These are phyloP conservation scores for Zhengitettix transpicula DNA, from an alignment of 2,888 invertebrate genomes.

Conservation along the genomic window DNA sequence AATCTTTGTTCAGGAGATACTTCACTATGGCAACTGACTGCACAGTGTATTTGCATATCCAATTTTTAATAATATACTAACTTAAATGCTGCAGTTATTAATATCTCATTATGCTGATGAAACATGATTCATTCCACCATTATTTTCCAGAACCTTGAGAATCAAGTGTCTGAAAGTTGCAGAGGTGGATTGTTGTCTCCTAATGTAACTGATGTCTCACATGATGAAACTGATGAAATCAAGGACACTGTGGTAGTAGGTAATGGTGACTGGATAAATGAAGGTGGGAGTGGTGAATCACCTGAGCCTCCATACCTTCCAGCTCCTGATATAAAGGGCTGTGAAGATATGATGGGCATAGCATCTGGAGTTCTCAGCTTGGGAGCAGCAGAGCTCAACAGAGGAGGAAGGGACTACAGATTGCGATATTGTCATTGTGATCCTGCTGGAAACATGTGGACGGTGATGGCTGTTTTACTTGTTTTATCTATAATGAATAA, in stretches of 20 bases:
- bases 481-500: too few species aligned
- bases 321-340: neutral
- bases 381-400: slow-evolving; percentile 13
- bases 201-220: neutral
- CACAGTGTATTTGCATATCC: too few species aligned
- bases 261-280: neutral
- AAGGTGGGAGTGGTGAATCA: neutral
- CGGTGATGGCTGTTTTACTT: slow-evolving; percentile 20
- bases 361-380: slow-evolving; percentile 27
- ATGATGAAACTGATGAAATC: neutral
- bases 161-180: neutral
- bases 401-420: slow-evolving; percentile 24
- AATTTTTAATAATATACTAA: too few species aligned
- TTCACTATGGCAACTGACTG: too few species aligned
- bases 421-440: slow-evolving; percentile 39
- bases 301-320: neutral
- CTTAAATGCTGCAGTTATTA: too few species aligned
- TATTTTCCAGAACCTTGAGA: too few species aligned
- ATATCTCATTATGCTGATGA: too few species aligned
- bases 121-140: too few species aligned
- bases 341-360: neutral
- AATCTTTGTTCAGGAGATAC: too few species aligned
- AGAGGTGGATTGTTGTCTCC: neutral
- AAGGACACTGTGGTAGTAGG: neutral
- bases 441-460: slow-evolving; percentile 50